Conservation (phyloP, 2,888 invertebrate species). For the Dynastes tityus region DNA sequence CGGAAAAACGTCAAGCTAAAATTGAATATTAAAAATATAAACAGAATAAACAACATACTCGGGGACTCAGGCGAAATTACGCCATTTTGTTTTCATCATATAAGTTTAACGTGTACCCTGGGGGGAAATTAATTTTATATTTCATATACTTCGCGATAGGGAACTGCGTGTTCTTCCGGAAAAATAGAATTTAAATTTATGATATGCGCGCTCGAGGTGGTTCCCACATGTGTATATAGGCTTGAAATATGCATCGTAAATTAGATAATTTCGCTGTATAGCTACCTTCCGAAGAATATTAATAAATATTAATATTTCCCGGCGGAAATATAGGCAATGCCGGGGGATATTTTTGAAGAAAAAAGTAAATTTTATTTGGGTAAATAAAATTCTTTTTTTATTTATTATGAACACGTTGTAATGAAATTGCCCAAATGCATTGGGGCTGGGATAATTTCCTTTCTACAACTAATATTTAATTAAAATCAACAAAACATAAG, state of each 20-base stretch:
- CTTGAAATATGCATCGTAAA: constrained; percentile 12
- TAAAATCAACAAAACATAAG: no score
- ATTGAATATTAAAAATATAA: constrained; percentile 12
- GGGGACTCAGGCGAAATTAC: background rate
- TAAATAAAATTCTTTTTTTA: no score
- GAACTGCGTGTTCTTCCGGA: background rate
- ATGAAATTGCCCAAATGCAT: no score
- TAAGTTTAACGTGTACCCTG: background rate
- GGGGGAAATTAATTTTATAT: constrained; percentile 8
- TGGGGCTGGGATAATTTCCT: background rate
- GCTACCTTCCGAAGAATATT: background rate
- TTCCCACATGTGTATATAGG: background rate
- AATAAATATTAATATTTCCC: background rate
- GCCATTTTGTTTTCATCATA: background rate
- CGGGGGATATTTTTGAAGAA: background rate
- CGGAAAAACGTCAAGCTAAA: background rate
- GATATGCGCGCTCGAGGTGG: background rate
- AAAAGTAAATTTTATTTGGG: no score
- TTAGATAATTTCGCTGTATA: background rate
- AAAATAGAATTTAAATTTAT: constrained; percentile 11
- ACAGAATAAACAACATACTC: background rate
- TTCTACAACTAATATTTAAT: no score
- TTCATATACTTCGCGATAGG: constrained; percentile 8
- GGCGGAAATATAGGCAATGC: background rate
- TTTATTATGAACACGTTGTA: no score